Evolutionary conservation across 2,888 invertebrate genomes (phyloP), one percentile per base, ranked within the genome.

Genomic region (Eupithecia inturbata): DNA sequence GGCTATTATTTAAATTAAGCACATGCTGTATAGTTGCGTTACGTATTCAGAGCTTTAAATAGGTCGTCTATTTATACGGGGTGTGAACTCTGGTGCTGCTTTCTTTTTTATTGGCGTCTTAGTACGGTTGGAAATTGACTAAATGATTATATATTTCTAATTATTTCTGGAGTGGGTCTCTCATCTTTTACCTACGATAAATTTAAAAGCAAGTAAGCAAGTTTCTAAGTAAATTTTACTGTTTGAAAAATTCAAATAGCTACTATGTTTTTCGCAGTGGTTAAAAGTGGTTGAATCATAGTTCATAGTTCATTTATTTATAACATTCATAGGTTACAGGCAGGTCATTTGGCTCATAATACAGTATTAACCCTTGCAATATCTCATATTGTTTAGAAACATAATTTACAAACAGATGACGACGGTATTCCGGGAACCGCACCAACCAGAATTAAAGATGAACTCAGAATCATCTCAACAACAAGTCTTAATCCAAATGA

Each of bases 381-480:
- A 22, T 53, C n/a, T 49, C 49, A 12, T 22, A 57, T 57, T 57
- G 57, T 26, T n/a, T 57, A 57, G 12, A 53, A 53, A 53, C 53
- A 57, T 64, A 33, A 33, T n/a, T 64, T 19, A 64, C 4, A 53
- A 76, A 70, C 70, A 45, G 45, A 73, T 73, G 71, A 73, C 75
- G 70, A 74, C 74, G 72, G 74, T 74, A 74, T 79, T 83, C 80
- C 72, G 64, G 31, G 82, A 82, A 81, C 57, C 57, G 49, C 72
- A 75, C 76, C 80, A 60, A 72, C 72, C 75, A 77, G 71, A 82
- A 79, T 73, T 79, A 79, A 71, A 67, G 77, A 81, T 85, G 85
- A 85, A 70, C 63, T 85, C 84, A 85, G 71, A 74, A 39, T 36
- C 39, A 36, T 39, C 66, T 41, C 39, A 12, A 64, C 19, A 78